phyloP scores from a whole-genome alignment of 1,140 invertebrate species.

The Augochlora pura region DNA sequence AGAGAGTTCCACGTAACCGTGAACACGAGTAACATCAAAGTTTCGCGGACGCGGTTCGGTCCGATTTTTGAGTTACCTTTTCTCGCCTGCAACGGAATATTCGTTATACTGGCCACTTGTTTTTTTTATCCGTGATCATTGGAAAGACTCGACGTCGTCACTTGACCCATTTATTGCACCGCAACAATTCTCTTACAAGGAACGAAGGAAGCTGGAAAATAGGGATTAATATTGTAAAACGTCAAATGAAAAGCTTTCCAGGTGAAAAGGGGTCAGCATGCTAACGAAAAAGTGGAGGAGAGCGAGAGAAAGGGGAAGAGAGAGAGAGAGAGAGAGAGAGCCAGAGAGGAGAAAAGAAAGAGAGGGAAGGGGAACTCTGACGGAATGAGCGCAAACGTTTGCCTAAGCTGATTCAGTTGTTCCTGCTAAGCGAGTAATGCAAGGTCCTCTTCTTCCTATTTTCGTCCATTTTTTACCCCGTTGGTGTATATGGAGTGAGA shows the following conservation, averaged over 20 bases:
- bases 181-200: slow-evolving; percentile 7
- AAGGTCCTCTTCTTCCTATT: background rate
- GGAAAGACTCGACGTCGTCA: background rate
- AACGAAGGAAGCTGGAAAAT: background rate
- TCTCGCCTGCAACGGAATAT: slow-evolving; percentile 12
- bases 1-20: too few species aligned
- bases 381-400: slow-evolving; percentile 35
- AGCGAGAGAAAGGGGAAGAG: background rate
- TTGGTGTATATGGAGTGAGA: background rate
- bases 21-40: too few species aligned
- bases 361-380: background rate
- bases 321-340: background rate
- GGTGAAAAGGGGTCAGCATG: slow-evolving; percentile 19
- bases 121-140: slow-evolving; percentile 25
- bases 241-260: background rate
- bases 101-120: slow-evolving; percentile 16
- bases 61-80: slow-evolving; percentile 2
- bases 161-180: slow-evolving; percentile 1
- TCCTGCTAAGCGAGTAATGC: slow-evolving; percentile 31
- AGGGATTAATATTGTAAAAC: slow-evolving; percentile 36
- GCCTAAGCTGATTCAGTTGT: slow-evolving; percentile 39
- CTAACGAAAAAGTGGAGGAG: slow-evolving; percentile 8
- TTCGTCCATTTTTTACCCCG: background rate
- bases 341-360: background rate
- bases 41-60: background rate